Base-by-base conservation (phyloP, 2,113 vertebrate genomes). In the Lycaon pictus region DNA sequence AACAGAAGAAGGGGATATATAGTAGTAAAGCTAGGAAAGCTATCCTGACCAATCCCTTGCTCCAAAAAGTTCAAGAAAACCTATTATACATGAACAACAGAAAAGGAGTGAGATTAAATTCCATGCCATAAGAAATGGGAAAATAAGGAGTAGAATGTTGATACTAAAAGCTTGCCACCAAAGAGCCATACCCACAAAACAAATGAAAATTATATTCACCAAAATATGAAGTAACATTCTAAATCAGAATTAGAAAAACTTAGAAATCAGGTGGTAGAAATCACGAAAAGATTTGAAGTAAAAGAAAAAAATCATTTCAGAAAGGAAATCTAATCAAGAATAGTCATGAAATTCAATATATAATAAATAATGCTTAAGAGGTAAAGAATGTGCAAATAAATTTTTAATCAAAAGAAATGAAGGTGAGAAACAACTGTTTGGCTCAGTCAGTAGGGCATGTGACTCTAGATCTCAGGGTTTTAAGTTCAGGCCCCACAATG, bases 261-360 rank as follows among this genome's bases (percentile, higher is more conserved):
- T 1, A 89, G 85, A 89, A 93, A 93, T 51, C 23, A 76, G 58
- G 17, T 67, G 4, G 51, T 51, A 93, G 23, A 76, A 83, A 83
- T 93, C 25, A 89, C 56, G 7, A 82, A 86, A 88, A 16, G 35
- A 88, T 96, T 37, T 65, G 43, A 96, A 88, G 51, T 48, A 53
- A 88, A 86, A 72, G 11, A 72, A 81, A 82, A 55, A 79, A 89
- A 43, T 37, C 29, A 96, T 96, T 84, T 96, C 60, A 79, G 53
- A 67, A 96, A 84, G 37, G 62, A 89, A 81, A 93, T 8, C 37
- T 77, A 79, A 51, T 32, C 25, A 84, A 83, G 35, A 93, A 88
- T 3, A 74, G 56, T 56, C n/a, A 48, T 29, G 65, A 88, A 65
- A 71, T 35, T 43, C 16, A 88, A 71, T n/a, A 65, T 0, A 82